Conservation (phyloP, 2,797 vertebrate species). For the Artibeus lituratus region DNA sequence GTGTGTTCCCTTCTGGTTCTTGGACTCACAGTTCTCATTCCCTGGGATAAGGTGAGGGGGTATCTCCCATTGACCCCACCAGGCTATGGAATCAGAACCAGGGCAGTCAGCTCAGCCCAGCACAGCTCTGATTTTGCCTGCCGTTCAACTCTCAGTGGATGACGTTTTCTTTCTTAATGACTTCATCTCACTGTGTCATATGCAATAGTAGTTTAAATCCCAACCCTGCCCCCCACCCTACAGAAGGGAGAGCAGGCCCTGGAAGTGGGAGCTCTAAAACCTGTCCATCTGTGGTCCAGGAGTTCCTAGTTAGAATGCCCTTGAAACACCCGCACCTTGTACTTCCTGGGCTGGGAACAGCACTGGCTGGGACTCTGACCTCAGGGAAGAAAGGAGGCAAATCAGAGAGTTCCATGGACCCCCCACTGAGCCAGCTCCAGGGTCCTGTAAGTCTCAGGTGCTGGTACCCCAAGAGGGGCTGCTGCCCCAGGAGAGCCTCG, state of each 20-base stretch:
- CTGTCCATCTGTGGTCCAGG: neutral
- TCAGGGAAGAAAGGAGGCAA: neutral
- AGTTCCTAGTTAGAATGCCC: neutral
- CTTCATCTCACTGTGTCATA: accelerated
- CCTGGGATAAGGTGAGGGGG: neutral
- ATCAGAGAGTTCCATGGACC: neutral
- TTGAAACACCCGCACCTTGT: no score
- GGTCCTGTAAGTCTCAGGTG: accelerated
- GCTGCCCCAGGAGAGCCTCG: neutral
- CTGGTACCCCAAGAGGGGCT: accelerated
- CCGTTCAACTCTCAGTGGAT: accelerated
- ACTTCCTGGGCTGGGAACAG: neutral
- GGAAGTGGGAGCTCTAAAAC: accelerated
- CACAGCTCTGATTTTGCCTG: neutral
- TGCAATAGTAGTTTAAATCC: neutral
- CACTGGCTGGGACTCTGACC: neutral
- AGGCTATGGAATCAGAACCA: neutral
- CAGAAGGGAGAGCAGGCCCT: accelerated
- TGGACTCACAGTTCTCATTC: neutral
- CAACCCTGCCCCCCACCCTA: neutral
- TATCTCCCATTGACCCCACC: accelerated
- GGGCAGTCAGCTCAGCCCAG: neutral
- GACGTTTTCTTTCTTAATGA: neutral
- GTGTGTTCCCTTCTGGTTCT: neutral
- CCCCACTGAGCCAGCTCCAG: accelerated